These are phyloP conservation scores for Synanthedon andrenaeformis DNA, from an alignment of 2,888 invertebrate species.

Conservation along the genomic window DNA sequence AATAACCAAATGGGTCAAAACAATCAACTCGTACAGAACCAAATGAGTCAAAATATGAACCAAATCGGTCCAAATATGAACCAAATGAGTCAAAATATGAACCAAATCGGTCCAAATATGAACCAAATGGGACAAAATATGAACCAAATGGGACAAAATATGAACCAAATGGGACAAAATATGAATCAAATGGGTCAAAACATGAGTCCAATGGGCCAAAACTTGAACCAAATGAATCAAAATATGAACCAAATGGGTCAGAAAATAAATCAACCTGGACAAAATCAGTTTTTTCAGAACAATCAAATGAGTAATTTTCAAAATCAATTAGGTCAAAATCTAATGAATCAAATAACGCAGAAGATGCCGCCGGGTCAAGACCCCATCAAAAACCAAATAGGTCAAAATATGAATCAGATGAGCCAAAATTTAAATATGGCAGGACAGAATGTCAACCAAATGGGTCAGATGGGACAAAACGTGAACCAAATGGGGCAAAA, in stretches of 20 bases:
- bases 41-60: constrained; percentile 21
- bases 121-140: constrained; percentile 15
- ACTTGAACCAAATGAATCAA: constrained; percentile 18
- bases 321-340: constrained; percentile 20
- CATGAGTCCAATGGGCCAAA: constrained; percentile 5
- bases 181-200: no score
- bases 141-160: constrained; percentile 19
- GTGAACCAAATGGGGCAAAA: constrained; percentile 18
- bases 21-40: constrained; percentile 9
- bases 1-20: constrained; percentile 14
- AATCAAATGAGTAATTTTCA: constrained; percentile 27
- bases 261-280: constrained; percentile 5
- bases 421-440: constrained; percentile 11
- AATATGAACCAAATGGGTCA: constrained; percentile 11
- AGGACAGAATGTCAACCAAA: constrained; percentile 5
- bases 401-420: constrained; percentile 16
- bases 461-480: constrained; percentile 23
- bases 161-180: constrained; percentile 22
- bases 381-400: constrained; percentile 12
- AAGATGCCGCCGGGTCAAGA: constrained; percentile 10
- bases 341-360: constrained; percentile 16
- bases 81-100: constrained; percentile 21
- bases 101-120: constrained; percentile 31
- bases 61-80: constrained; percentile 28
- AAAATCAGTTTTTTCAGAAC: constrained; percentile 1